Base-by-base conservation (phyloP, 2,113 vertebrate species). In the Pyrgilauda ruficollis region DNA sequence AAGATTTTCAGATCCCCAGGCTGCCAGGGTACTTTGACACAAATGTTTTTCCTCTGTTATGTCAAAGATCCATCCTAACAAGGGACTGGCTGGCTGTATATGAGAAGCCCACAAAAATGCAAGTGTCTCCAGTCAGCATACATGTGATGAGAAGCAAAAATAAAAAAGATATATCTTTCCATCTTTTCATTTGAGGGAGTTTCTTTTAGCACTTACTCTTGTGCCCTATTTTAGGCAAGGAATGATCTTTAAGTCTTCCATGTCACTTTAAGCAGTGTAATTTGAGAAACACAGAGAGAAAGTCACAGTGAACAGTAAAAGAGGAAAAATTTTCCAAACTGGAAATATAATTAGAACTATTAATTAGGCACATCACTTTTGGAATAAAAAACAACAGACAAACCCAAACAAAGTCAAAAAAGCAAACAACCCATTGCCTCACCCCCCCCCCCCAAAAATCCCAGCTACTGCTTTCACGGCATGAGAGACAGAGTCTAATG, bases 401-500 rank as follows among this genome's bases (percentile, higher is more conserved):
- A 69, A 64, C 7, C 18, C 30, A 69, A 66, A 62, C 31, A 50
- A 64, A 63, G 63, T 24, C 11, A 52, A 53, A 61, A 61, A 72
- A 41, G 11, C 9, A 67, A 74, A 30, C 24, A n/a, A 53, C 35
- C 35, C 11, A 49, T 31, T 27, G 12, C 11, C 10, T 27, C 10
- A 15, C 10, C 15, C 20, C 35, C 37, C 37, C 37, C 37, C 12
- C 56, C 31, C 15, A 15, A 26, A 70, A 17, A 18, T 37, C 17
- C 31, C 41, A 62, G n/a, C 13, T 86, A 52, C 16, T 41, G 55
- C 17, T 87, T 74, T 62, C 3, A 43, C 10, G 50, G n/a, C 21
- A 1, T 27, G 63, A 75, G 12, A 70, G 33, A 44, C 13, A 5
- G 14, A 5, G 14, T 23, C 23, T 63, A 39, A 50, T 0, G 3